Percentiles rank a stretch among this genome's conserved stretches.
Conservation (phyloP, 2,888 invertebrate genomes). For the Cosmopolites sordidus region DNA sequence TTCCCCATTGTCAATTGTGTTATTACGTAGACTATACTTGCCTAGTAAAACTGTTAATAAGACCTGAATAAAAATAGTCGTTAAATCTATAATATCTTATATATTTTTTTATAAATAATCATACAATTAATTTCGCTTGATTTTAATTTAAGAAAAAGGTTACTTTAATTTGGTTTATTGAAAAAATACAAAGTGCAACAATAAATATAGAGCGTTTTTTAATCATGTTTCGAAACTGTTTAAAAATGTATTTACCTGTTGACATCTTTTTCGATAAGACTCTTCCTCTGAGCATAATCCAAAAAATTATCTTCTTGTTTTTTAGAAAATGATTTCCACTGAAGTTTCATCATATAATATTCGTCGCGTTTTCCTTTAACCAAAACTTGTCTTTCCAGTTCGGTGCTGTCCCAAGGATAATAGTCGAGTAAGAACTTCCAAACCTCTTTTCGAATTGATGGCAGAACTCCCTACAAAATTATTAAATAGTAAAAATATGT, state of each 20-base stretch:
- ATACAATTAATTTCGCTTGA: too few species aligned
- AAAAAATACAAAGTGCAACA: too few species aligned
- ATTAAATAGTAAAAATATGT: too few species aligned
- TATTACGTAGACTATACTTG: too few species aligned
- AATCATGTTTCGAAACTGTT: not conserved
- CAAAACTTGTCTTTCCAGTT: slow-evolving; percentile 63
- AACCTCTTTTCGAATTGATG: slow-evolving; percentile 71
- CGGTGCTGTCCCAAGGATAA: slow-evolving; percentile 78
- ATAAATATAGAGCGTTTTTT: too few species aligned
- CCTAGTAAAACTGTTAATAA: too few species aligned
- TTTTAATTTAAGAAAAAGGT: too few species aligned
- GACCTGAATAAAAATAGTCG: too few species aligned
- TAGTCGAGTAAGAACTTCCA: slow-evolving; percentile 95
- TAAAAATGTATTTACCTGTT: slow-evolving; percentile 55
- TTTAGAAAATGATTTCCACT: slow-evolving; percentile 88
- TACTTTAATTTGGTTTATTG: too few species aligned
- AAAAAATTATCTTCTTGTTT: slow-evolving; percentile 85
- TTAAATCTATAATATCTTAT: too few species aligned
- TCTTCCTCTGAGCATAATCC: slow-evolving; percentile 85
- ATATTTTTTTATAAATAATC: too few species aligned
- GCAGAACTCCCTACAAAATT: slow-evolving; percentile 67
- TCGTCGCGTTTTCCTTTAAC: slow-evolving; percentile 74
- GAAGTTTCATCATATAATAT: slow-evolving; percentile 92
- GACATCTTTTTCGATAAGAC: slow-evolving; percentile 95
- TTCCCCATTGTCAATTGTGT: too few species aligned